Evolutionary conservation across 2,888 invertebrate genomes (phyloP).

Genomic region (Drosophila robusta): DNA sequence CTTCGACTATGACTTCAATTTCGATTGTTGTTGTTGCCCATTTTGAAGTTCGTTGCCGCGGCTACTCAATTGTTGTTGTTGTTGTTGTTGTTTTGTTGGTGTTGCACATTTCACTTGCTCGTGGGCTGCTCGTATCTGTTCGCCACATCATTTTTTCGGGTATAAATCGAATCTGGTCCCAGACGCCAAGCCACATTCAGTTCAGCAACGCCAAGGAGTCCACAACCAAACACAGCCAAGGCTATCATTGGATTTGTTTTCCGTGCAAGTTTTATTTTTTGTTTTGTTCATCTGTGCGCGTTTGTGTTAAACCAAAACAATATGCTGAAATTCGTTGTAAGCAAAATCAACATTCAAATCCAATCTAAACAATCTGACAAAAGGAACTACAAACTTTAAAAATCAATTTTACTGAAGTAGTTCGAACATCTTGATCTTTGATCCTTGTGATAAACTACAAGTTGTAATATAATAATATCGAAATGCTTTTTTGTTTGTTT

Average conservation of each 20-base stretch:
- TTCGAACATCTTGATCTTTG: background rate
- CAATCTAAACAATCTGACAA: background rate
- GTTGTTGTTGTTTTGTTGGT: constrained; percentile 28
- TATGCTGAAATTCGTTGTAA: constrained; percentile 84
- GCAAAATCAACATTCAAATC: constrained; percentile 34
- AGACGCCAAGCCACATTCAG: constrained; percentile 81
- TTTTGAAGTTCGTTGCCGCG: constrained; percentile 79
- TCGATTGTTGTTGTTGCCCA: constrained; percentile 35
- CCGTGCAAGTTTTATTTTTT: constrained; percentile 17
- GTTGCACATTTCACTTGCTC: constrained; percentile 74
- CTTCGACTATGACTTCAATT: constrained; percentile 37
- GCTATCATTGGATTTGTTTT: background rate
- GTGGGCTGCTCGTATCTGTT: constrained; percentile 28
- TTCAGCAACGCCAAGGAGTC: constrained; percentile 76
- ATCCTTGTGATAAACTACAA: constrained; percentile 1
- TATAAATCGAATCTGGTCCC: constrained; percentile 85
- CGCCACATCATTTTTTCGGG: constrained; percentile 55
- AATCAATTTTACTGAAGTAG: background rate
- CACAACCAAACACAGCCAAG: constrained; percentile 48
- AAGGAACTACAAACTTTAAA: constrained; percentile 1
- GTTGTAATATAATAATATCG: background rate
- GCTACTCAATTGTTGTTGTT: constrained; percentile 38
- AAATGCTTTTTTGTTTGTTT: constrained; percentile 6
- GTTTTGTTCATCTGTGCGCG: constrained; percentile 24
- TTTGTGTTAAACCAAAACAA: constrained; percentile 33